Conservation (phyloP, 2,888 invertebrate genomes). For the Ctena decussata region DNA sequence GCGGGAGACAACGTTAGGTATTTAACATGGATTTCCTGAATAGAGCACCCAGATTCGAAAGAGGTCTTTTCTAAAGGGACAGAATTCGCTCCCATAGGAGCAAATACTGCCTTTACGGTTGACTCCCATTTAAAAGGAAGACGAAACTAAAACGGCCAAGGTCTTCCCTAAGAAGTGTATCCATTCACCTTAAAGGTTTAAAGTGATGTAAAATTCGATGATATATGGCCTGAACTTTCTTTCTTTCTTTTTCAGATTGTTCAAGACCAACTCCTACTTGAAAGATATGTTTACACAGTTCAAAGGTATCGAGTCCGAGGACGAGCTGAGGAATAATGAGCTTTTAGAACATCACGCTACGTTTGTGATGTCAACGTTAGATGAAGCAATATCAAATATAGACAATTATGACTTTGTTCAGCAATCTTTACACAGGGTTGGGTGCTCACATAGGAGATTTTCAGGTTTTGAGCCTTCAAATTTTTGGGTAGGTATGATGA, state of each 20-base stretch:
- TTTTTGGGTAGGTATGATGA: slow-evolving; percentile 92
- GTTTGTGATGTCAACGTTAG: slow-evolving; percentile 95
- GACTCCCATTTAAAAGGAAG: too few species aligned
- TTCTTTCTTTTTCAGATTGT: slow-evolving; percentile 90
- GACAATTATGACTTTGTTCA: slow-evolving; percentile 95
- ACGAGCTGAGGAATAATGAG: slow-evolving; percentile 93
- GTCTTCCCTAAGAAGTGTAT: too few species aligned
- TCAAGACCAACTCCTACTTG: slow-evolving; percentile 92
- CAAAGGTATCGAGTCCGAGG: slow-evolving; percentile 92
- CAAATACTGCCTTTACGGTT: too few species aligned
- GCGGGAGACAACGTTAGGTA: too few species aligned
- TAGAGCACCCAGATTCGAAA: too few species aligned
- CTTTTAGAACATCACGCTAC: slow-evolving; percentile 95
- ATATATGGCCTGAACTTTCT: too few species aligned
- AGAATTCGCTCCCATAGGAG: too few species aligned
- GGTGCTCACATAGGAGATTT: slow-evolving; percentile 94
- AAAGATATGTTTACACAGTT: slow-evolving; percentile 89
- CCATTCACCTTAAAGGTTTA: too few species aligned
- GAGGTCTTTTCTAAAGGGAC: too few species aligned
- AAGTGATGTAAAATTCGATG: too few species aligned
- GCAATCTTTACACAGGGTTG: slow-evolving; percentile 93
- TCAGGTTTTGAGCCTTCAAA: slow-evolving; percentile 95
- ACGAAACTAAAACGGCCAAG: too few species aligned
- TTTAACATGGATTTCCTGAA: too few species aligned
- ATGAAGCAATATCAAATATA: slow-evolving; percentile 95